Evolutionary conservation across 1,140 invertebrate species (phyloP).

Genomic region (Papilio polyxenes): DNA sequence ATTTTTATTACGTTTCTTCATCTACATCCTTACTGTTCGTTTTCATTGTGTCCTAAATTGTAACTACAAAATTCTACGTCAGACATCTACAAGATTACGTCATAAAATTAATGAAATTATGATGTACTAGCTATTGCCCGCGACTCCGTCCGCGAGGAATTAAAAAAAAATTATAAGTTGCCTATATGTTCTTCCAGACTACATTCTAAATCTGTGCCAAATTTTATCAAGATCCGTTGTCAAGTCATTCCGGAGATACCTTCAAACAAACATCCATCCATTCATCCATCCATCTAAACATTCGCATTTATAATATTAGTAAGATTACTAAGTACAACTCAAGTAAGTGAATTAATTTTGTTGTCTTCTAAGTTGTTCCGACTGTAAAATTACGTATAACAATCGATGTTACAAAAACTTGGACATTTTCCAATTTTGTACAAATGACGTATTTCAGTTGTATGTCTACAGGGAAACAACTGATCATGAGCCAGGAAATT

Average conservation of each 20-base stretch:
- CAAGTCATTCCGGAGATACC: no score
- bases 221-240: no score
- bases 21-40: background rate
- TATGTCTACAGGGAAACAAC: background rate
- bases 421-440: conserved; percentile 1
- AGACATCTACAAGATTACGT: background rate
- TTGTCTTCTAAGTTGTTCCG: conserved; percentile 1
- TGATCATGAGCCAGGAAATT: background rate
- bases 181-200: no score
- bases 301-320: no score
- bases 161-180: no score
- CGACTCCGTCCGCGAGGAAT: no score
- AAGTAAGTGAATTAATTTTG: background rate
- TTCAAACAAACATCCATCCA: no score
- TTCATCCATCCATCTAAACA: no score
- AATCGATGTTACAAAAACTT: conserved; percentile 8
- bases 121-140: background rate
- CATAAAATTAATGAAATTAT: no score
- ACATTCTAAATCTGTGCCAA: no score
- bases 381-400: background rate
- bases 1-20: background rate
- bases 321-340: background rate
- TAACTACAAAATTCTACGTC: background rate
- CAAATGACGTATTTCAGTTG: conserved; percentile 9
- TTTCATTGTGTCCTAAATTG: background rate